These are phyloP conservation scores for Sciaenops ocellatus DNA, from an alignment of 2,797 vertebrate species.

Conservation along the genomic window DNA sequence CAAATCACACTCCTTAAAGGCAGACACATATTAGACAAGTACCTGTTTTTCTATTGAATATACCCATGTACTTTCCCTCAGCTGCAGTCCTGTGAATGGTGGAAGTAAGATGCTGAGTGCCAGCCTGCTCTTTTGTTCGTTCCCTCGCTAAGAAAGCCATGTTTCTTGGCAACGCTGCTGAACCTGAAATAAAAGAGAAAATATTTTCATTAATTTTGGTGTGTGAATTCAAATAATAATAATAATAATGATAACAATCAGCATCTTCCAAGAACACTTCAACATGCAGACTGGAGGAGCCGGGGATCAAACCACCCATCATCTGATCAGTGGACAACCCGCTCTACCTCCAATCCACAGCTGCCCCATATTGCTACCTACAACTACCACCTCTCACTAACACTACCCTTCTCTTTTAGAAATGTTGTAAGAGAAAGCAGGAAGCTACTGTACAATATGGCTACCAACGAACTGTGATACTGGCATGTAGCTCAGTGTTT, in stretches of 20 bases:
- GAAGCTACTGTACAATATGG: no score
- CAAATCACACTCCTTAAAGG: neutral
- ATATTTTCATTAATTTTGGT: neutral
- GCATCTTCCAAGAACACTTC: no score
- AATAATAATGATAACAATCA: no score
- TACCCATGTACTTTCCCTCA: slow-evolving; percentile 32
- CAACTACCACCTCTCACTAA: no score
- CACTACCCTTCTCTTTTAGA: no score
- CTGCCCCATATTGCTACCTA: no score
- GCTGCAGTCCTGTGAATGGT: slow-evolving; percentile 42
- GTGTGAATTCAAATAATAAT: neutral
- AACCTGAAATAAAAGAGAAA: slow-evolving; percentile 83
- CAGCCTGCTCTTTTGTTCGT: slow-evolving; percentile 82
- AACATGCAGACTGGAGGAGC: no score
- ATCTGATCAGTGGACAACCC: no score
- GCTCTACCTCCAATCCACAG: no score
- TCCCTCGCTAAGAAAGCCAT: slow-evolving; percentile 92
- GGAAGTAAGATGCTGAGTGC: slow-evolving; percentile 27
- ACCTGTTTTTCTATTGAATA: slow-evolving; percentile 52
- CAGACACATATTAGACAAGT: neutral
- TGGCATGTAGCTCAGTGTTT: neutral
- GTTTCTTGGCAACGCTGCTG: slow-evolving; percentile 93
- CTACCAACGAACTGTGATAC: no score
- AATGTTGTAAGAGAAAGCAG: no score
- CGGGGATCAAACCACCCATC: no score